These are phyloP conservation scores for Tenualosa ilisha DNA, from an alignment of 2,797 vertebrate genomes.

Conservation along the genomic window DNA sequence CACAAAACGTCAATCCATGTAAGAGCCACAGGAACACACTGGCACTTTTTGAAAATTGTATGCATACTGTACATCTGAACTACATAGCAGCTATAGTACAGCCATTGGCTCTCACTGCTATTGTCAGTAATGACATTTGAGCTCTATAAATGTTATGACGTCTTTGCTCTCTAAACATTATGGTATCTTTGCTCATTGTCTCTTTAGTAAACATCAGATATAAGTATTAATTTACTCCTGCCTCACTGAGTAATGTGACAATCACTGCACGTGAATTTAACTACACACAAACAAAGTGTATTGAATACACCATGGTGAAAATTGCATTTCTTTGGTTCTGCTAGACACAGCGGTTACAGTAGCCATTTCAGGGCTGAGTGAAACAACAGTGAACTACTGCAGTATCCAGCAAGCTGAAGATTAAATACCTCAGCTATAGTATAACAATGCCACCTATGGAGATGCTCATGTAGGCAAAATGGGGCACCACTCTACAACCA, in stretches of 20 bases:
- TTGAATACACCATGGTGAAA: background rate
- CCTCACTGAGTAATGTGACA: background rate
- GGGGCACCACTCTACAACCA: background rate
- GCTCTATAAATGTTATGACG: too few species aligned
- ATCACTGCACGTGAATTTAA: background rate
- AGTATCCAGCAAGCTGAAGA: background rate
- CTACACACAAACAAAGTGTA: background rate
- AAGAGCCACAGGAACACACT: background rate
- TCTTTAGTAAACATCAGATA: background rate
- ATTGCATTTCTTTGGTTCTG: too few species aligned
- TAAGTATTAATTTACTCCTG: background rate
- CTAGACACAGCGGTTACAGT: too few species aligned
- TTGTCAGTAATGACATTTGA: background rate
- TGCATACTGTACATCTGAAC: background rate
- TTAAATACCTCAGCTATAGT: background rate
- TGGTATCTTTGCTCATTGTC: background rate
- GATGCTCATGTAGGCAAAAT: background rate
- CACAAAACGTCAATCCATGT: background rate
- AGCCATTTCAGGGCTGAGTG: background rate
- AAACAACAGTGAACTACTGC: background rate
- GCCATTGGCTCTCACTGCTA: background rate
- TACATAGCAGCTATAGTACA: too few species aligned
- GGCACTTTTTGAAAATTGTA: background rate
- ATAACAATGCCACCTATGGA: too few species aligned
- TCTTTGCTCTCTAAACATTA: background rate